A percentile compares a stretch with the other conserved stretches of the same genome.
Evolutionary conservation across 2,113 vertebrate genomes (phyloP).

Genomic region (Sinocyclocheilus maitianheensis): DNA sequence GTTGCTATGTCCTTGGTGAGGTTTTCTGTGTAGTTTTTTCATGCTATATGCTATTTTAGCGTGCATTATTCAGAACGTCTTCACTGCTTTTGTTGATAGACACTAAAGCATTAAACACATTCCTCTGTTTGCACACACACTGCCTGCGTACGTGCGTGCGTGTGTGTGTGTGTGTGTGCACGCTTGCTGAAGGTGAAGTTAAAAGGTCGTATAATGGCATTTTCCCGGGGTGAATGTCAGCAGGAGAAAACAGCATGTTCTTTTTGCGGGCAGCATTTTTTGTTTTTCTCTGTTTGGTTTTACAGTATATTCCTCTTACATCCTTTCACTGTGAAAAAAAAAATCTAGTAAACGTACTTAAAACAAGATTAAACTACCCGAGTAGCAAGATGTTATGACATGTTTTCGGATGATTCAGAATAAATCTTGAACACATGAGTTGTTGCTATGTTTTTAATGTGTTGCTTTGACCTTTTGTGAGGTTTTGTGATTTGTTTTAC

Average conservation of each 20-base stretch:
- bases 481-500: too few relatives aligned
- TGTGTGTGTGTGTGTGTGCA: not conserved
- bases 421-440: too few relatives aligned
- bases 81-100: not conserved
- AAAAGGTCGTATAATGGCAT: constrained; percentile 42
- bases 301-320: not conserved
- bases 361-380: not conserved
- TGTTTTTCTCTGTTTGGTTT: not conserved
- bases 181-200: constrained; percentile 28
- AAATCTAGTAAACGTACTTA: not conserved
- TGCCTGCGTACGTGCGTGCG: not conserved
- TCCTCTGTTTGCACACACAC: constrained; percentile 3
- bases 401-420: not conserved
- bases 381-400: too few relatives aligned
- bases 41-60: not conserved
- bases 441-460: too few relatives aligned
- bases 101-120: not conserved
- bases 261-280: constrained; percentile 4
- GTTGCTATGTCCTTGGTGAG: too few relatives aligned
- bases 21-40: too few relatives aligned
- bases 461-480: too few relatives aligned
- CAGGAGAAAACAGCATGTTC: constrained; percentile 39
- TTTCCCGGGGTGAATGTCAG: constrained; percentile 36
- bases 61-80: not conserved
- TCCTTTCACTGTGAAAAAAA: not conserved